These are phyloP conservation scores for Ormyrus pomaceus DNA, from an alignment of 2,888 invertebrate genomes.

Conservation along the genomic window DNA sequence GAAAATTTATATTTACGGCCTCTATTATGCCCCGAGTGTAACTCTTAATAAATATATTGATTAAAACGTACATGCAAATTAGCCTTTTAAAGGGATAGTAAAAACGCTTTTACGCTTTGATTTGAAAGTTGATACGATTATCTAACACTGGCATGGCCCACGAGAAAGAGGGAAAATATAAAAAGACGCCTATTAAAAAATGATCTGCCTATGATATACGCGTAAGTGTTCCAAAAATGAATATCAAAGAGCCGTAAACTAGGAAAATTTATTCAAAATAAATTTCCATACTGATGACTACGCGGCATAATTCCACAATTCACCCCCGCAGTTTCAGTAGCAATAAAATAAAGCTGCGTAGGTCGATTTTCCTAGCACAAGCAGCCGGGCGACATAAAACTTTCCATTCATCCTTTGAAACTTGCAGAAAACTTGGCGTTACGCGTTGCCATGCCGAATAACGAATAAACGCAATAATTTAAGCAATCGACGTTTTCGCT, in stretches of 20 bases:
- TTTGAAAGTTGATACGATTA: slow-evolving; percentile 27
- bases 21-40: not conserved
- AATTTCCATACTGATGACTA: not conserved
- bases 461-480: slow-evolving; percentile 32
- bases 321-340: not conserved
- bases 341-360: not conserved
- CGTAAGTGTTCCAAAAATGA: not conserved
- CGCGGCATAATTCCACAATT: not conserved
- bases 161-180: too few relatives aligned
- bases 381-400: too few relatives aligned
- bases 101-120: slow-evolving; percentile 8
- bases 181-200: not conserved
- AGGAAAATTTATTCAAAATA: not conserved
- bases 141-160: not conserved
- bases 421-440: too few relatives aligned
- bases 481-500: slow-evolving; percentile 2
- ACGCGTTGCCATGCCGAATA: not conserved
- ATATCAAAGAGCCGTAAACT: not conserved
- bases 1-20: not conserved
- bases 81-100: not conserved
- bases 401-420: too few relatives aligned
- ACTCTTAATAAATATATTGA: slow-evolving; percentile 6
- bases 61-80: slow-evolving; percentile 10
- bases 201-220: not conserved
- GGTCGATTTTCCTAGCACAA: too few relatives aligned